These are phyloP conservation scores for Drosophila greeni DNA, from an alignment of 2,888 invertebrate species.

Conservation along the genomic window DNA sequence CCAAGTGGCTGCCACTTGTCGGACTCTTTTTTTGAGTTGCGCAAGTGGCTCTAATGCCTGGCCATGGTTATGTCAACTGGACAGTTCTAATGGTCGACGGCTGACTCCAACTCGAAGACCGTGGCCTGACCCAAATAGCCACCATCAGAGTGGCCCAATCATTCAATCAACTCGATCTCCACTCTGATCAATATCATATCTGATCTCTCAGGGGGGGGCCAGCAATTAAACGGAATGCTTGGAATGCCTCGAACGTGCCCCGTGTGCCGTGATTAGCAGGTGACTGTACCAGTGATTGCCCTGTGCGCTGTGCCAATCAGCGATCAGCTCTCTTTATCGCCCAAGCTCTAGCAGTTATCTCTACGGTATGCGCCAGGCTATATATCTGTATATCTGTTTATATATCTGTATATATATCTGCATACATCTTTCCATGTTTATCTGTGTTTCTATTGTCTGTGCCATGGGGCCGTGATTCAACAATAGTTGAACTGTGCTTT, in stretches of 20 bases:
- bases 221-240: slow-evolving; percentile 21
- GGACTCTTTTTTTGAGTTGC: slow-evolving; percentile 10
- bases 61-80: slow-evolving; percentile 30
- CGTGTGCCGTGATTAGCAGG: slow-evolving; percentile 17
- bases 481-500: slow-evolving; percentile 42
- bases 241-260: slow-evolving; percentile 25
- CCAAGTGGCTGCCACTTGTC: neutral
- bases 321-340: slow-evolving; percentile 1
- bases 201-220: too few relatives aligned
- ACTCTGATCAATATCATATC: slow-evolving; percentile 9
- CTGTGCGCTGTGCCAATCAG: slow-evolving; percentile 8
- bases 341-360: slow-evolving; percentile 2
- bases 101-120: neutral
- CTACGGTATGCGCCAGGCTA: neutral
- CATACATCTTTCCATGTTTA: slow-evolving; percentile 3
- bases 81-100: slow-evolving; percentile 26
- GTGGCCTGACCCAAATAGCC: slow-evolving; percentile 27
- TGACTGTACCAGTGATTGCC: slow-evolving; percentile 18
- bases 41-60: slow-evolving; percentile 11
- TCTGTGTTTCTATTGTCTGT: slow-evolving; percentile 7
- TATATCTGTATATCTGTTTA: neutral
- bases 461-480: slow-evolving; percentile 8
- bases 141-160: slow-evolving; percentile 15
- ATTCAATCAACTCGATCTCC: slow-evolving; percentile 24
- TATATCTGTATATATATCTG: neutral